These are phyloP conservation scores for Tinea pellionella DNA, from an alignment of 2,888 invertebrate genomes.

Conservation along the genomic window DNA sequence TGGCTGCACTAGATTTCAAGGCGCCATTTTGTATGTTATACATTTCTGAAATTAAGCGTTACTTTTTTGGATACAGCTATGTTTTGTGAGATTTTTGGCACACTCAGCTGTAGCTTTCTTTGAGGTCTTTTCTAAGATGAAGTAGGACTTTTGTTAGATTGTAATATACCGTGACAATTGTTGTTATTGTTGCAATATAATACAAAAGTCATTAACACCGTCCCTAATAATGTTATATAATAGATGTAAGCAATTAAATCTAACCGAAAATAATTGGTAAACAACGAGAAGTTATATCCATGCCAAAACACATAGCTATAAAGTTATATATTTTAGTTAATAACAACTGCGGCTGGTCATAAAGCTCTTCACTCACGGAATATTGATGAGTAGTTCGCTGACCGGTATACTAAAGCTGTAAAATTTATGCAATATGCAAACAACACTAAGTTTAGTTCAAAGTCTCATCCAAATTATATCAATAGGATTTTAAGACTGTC, in stretches of 20 bases:
- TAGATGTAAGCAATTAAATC: too few relatives aligned
- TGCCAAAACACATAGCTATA: not conserved
- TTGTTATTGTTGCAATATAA: too few relatives aligned
- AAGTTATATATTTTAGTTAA: not conserved
- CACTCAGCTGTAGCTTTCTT: not conserved
- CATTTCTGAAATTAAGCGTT: slow-evolving; percentile 2
- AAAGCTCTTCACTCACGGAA: not conserved
- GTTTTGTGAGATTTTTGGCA: not conserved
- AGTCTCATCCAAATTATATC: not conserved
- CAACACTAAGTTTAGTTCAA: not conserved
- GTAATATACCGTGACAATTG: too few relatives aligned
- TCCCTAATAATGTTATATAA: too few relatives aligned
- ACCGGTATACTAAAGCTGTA: not conserved
- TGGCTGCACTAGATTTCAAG: slow-evolving; percentile 16
- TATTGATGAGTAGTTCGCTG: not conserved
- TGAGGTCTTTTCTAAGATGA: too few relatives aligned
- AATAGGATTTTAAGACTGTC: not conserved
- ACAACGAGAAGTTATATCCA: not conserved
- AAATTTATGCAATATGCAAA: slow-evolving; percentile 4
- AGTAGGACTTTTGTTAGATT: too few relatives aligned
- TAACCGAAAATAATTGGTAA: not conserved
- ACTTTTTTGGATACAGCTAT: not conserved
- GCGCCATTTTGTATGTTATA: slow-evolving; percentile 15
- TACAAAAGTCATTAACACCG: too few relatives aligned
- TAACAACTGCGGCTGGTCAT: not conserved